Evolutionary conservation across 2,113 vertebrate species (phyloP).

Genomic region (Chaetodon trifascialis): DNA sequence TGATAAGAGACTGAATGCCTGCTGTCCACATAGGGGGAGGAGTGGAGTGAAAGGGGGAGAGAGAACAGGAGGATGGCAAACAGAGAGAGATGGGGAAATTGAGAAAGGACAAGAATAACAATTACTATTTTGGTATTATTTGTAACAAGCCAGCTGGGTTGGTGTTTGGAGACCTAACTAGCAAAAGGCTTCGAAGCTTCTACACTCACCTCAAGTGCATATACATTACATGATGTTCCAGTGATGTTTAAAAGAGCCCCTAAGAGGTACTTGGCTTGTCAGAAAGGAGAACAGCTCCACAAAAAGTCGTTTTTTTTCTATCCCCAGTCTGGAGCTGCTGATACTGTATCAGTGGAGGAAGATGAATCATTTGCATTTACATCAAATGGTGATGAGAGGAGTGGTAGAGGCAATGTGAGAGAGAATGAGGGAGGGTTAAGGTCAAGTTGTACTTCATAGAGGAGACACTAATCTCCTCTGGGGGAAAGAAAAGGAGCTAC

Average conservation of each 20-base stretch:
- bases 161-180: slow-evolving; percentile 16
- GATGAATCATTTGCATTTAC: slow-evolving; percentile 78
- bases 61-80: neutral
- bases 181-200: neutral
- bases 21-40: slow-evolving; percentile 60
- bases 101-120: slow-evolving; percentile 51
- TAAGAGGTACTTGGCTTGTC: slow-evolving; percentile 47
- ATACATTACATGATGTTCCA: slow-evolving; percentile 24
- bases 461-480: slow-evolving; percentile 71
- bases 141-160: neutral
- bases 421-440: slow-evolving; percentile 71
- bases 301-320: slow-evolving; percentile 30
- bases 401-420: slow-evolving; percentile 47
- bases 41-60: neutral
- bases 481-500: slow-evolving; percentile 44
- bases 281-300: slow-evolving; percentile 51
- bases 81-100: slow-evolving; percentile 26
- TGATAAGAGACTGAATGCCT: slow-evolving; percentile 76
- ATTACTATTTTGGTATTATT: slow-evolving; percentile 26
- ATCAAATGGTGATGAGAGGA: slow-evolving; percentile 73
- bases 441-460: slow-evolving; percentile 78
- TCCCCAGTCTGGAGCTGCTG: slow-evolving; percentile 49
- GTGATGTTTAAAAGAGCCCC: slow-evolving; percentile 32
- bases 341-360: slow-evolving; percentile 60
- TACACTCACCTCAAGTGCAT: slow-evolving; percentile 7